These are phyloP conservation scores for Thamnophis sirtalis DNA, from an alignment of 2,113 vertebrate species.

Conservation along the genomic window DNA sequence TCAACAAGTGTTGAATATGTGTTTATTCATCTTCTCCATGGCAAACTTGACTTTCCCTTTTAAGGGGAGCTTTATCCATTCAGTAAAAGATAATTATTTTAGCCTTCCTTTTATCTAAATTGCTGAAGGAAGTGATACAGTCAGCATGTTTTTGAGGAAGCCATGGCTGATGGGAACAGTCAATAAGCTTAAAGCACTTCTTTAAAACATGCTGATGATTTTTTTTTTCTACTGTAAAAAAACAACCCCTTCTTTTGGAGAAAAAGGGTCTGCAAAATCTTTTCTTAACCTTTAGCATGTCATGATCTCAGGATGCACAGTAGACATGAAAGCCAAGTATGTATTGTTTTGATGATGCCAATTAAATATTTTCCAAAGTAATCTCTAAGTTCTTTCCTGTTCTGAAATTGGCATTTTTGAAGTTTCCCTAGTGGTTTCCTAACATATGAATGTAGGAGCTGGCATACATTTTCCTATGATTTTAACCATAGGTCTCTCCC, in stretches of 20 bases:
- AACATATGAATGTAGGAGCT: fast-evolving
- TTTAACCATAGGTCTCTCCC: background rate
- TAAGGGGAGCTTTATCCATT: background rate
- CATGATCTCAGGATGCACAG: fast-evolving
- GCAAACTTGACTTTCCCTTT: background rate
- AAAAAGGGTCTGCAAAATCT: background rate
- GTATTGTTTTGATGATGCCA: background rate
- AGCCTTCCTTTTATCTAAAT: background rate
- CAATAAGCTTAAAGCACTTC: background rate
- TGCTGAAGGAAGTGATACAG: background rate
- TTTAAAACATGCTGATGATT: background rate
- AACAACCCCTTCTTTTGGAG: background rate
- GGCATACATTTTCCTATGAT: background rate
- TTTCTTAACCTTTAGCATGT: background rate
- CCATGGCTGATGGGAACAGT: background rate
- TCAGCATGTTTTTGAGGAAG: background rate
- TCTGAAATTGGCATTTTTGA: fast-evolving
- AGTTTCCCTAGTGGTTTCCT: background rate
- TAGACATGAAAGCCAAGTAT: fast-evolving
- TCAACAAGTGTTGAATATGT: background rate
- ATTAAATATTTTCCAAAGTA: conserved; percentile 3
- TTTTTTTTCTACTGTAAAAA: background rate
- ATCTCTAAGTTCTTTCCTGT: background rate
- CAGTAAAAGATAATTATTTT: background rate
- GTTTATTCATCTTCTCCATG: background rate